phyloP scores from a whole-genome alignment of 2,113 vertebrate species.

The Alethe castanea region DNA sequence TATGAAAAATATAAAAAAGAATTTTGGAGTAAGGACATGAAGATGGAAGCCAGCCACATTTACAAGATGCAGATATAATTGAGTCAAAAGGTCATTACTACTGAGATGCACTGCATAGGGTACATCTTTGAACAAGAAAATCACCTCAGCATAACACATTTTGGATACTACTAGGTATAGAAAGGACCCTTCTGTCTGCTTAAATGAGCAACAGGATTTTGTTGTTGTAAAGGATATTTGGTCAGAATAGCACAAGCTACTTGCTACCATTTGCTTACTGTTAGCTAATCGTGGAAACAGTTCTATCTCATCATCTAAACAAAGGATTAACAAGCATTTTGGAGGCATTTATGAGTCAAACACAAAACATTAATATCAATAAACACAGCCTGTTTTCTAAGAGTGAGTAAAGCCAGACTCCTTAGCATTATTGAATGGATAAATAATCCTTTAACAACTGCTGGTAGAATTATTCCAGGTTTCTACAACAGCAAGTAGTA shows the following conservation, averaged over 20 bases:
- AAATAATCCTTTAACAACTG: neutral
- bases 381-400: neutral
- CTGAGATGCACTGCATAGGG: neutral
- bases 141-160: neutral
- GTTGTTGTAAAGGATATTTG: neutral
- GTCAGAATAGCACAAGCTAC: neutral
- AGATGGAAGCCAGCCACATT: neutral
- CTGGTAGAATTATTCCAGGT: neutral
- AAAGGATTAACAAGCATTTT: neutral
- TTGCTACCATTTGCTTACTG: neutral
- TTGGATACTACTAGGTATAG: neutral
- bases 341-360: neutral
- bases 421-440: neutral
- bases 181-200: neutral
- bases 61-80: neutral
- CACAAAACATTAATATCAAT: neutral
- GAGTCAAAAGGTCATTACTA: neutral
- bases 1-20: neutral
- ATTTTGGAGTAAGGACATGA: neutral
- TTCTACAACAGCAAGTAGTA: neutral
- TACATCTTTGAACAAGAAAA: neutral
- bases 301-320: neutral
- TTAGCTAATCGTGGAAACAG: neutral
- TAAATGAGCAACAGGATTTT: neutral
- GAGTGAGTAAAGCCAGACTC: neutral